Evolutionary conservation across 2,113 vertebrate genomes (phyloP), one percentile per base, ranked within the genome.

Genomic region (Sapajus apella): DNA sequence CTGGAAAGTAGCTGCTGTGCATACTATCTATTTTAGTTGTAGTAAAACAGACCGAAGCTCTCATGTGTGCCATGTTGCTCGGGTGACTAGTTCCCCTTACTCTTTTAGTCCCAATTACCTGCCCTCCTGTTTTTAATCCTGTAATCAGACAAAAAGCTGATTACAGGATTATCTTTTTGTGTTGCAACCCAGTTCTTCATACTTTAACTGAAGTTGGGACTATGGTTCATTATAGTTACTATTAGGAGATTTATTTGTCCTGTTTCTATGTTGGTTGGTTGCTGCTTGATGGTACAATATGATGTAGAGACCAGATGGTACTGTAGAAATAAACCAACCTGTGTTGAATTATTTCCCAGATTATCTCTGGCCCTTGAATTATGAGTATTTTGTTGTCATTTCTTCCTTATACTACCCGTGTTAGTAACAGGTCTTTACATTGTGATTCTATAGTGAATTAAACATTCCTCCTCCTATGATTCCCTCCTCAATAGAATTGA

Each of bases 401-500:
- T 61, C 17, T 47, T 88, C 16, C 16, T 81, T 21, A 66, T 83
- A 55, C 32, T 83, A 55, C 32, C 37, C 93, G 0, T 86, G 6
- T 90, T 90, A 40, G 45, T 94, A 95, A 86, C 27, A 70, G 18
- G 30, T 32, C 50, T 86, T 94, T 61, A 27, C 43, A 2, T 93
- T 72, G 21, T 94, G 20, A 14, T 14, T 95, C 27, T 92, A 6
- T 43, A 70, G 35, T 76, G 21, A 92, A 75, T 92, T 94, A 83
- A 70, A 43, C 80, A 9, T 93, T 96, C 30, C 18, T 91, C 14
- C 13, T 89, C 77, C 77, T 4, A 61, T 0, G 0, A 20, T 58
- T 77, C 18, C 8, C 68, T 96, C 43, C n/a, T 87, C 91, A 94
- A 84, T 81, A 87, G 86, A 95, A 79, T 56, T 81, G 64, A 93